phyloP scores from a whole-genome alignment of 92 coral and sea anemone species.

The Zoanthus sansibaricus region DNA sequence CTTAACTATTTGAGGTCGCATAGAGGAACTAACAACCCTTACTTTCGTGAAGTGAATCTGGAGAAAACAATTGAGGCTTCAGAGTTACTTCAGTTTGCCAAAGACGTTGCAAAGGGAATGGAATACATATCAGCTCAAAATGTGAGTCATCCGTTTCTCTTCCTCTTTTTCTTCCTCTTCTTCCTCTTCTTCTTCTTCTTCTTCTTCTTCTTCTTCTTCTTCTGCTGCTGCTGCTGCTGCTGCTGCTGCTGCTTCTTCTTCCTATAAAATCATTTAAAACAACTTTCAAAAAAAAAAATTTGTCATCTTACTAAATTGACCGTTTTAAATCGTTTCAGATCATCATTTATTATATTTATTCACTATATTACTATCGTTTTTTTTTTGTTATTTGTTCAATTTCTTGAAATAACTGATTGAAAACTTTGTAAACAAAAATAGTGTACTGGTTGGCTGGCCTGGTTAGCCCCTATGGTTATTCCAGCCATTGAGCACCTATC shows the following conservation, averaged over 20 bases:
- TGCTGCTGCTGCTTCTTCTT: neutral
- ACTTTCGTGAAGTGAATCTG: slow-evolving; percentile 37
- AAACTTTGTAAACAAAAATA: too few species aligned
- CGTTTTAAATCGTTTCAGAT: too few species aligned
- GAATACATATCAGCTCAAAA: slow-evolving; percentile 30
- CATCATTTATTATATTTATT: too few species aligned
- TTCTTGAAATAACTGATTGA: too few species aligned
- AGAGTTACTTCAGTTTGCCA: slow-evolving; percentile 34
- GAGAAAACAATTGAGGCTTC: slow-evolving; percentile 4
- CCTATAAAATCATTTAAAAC: neutral
- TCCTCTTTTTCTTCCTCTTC: neutral
- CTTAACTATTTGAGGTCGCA: slow-evolving; percentile 18
- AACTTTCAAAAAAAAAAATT: too few species aligned
- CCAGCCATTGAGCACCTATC: too few species aligned
- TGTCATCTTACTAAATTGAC: too few species aligned
- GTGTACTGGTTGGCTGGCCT: too few species aligned
- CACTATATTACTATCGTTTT: too few species aligned
- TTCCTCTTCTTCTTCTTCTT: neutral
- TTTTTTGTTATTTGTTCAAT: too few species aligned
- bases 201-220: neutral
- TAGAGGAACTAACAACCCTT: slow-evolving; percentile 22
- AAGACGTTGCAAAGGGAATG: slow-evolving; percentile 41
- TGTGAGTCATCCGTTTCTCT: neutral
- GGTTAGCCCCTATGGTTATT: too few species aligned
- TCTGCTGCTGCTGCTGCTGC: neutral